Base-by-base conservation (phyloP, 2,113 vertebrate genomes). In the Sebastes fasciatus region DNA sequence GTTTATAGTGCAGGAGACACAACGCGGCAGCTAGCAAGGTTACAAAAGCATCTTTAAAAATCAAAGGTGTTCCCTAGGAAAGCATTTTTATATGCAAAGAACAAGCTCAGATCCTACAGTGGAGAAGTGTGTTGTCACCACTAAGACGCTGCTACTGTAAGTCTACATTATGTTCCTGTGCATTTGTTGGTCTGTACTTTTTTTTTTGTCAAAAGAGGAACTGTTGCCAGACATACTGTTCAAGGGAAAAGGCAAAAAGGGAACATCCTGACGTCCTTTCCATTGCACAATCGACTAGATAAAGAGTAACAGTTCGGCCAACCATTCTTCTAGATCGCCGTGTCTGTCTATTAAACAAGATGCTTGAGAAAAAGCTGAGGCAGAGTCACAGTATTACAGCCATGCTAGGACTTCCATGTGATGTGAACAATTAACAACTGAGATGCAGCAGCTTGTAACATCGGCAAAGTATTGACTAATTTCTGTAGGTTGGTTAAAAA, bases 301-400 rank as follows among this genome's bases (percentile, higher is more conserved):
- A 55, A 78, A 66, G 68, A 74, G 75, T 74, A 89, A 88, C 70
- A 86, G 69, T 76, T 86, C 49, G 8, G 77, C 73, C 81, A 66
- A 67, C 54, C 34, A 14, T 42, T 79, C 54, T 45, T 49, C 46
- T 57, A 49, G 19, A 52, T 42, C 73, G 19, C 13, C 5, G 13
- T 79, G 21, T 78, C 65, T 69, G n/a, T 55, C 46, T 45, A 48
- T 77, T 54, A 58, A 45, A 83, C 64, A 73, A 66, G 55, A 82
- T 26, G 64, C 54, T 79, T 63, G 67, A 85, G 34, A 34, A 65
- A 70, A 81, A 84, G 77, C 61, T 74, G 66, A 65, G 75, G 74
- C 62, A 19, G 67, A 73, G 83, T 89, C 88, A 88, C 89, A 92
- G 89, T 82, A 71, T 82, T 34, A 84, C 69, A 89, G 75, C 86